Base-by-base conservation (phyloP, 1,140 invertebrate species). In the Drosophila rufa region DNA sequence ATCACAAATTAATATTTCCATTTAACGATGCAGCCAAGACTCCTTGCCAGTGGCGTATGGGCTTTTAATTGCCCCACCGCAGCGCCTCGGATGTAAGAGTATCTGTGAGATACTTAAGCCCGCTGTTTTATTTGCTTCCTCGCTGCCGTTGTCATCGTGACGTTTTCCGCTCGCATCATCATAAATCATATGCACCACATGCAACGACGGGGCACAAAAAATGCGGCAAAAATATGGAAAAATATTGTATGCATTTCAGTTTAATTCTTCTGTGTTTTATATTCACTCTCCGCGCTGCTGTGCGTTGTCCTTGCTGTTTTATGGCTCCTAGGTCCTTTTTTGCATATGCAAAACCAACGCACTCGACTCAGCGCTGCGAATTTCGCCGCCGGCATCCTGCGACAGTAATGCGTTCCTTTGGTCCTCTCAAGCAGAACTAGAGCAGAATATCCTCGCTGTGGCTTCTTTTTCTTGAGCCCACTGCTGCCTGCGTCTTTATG, bases 121-220 rank as follows among this genome's bases (percentile, higher is more conserved):
- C 70, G 77, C 74, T 85, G 82, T 57, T 85, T 60, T 61, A 68
- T 67, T 80, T 66, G 61, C 56, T 56, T 53, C 48, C 27, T 56
- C 47, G 73, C 61, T 68, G 73, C 51, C 53, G 79, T 59, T 75
- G 80, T 81, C 66, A 73, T 75, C 68, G 71, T 65, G 62, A 75
- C 79, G 53, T 66, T 76, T 76, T 75, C 80, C 79, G 66, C 69
- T 82, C 55, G 75, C 82, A 80, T 78, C 77, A 76, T 79, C 87
- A 79, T 91, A 91, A 91, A 91, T 91, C 83, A 87, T 80, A 78
- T 74, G 80, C 87, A 70, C 87, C 80, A 69, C 86, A 83, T 91
- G 87, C 80, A 78, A 59, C 61, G 55, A 27, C 66, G n/a, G 56
- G 76, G 58, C 57, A 47, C 46, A 69, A 53, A 50, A 65, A 55